Evolutionary conservation across 1,140 invertebrate species (phyloP).

Genomic region (Heliconius nattereri): DNA sequence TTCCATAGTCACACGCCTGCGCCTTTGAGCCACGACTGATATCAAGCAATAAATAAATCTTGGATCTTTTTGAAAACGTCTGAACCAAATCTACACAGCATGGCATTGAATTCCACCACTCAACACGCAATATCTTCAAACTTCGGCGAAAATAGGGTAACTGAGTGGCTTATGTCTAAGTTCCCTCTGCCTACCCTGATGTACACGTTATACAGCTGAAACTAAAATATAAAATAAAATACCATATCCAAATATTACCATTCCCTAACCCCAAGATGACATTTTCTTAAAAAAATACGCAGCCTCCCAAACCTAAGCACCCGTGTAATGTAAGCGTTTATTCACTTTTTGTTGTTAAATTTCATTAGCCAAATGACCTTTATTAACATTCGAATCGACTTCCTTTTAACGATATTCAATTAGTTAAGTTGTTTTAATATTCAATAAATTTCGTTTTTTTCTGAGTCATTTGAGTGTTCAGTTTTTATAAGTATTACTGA

Average conservation of each 20-base stretch:
- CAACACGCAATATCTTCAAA: no score
- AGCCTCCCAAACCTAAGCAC: slow-evolving; percentile 53
- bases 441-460: neutral
- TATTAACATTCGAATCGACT: slow-evolving; percentile 27
- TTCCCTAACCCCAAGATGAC: slow-evolving; percentile 35
- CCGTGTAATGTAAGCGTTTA: slow-evolving; percentile 57
- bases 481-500: neutral
- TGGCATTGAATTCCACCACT: no score
- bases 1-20: no score
- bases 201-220: neutral
- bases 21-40: no score
- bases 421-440: neutral
- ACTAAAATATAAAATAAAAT: neutral
- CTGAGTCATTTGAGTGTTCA: neutral
- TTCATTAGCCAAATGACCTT: slow-evolving; percentile 51
- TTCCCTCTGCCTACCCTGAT: neutral
- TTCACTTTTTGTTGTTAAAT: slow-evolving; percentile 49
- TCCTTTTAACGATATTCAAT: slow-evolving; percentile 12
- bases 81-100: no score
- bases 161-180: no score
- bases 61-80: no score
- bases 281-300: slow-evolving; percentile 44
- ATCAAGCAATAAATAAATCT: no score
- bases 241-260: slow-evolving; percentile 34
- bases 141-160: no score